Evolutionary conservation across 2,888 invertebrate species (phyloP), one percentile per base, ranked within the genome.

Genomic region (Drosophila prostipennis): DNA sequence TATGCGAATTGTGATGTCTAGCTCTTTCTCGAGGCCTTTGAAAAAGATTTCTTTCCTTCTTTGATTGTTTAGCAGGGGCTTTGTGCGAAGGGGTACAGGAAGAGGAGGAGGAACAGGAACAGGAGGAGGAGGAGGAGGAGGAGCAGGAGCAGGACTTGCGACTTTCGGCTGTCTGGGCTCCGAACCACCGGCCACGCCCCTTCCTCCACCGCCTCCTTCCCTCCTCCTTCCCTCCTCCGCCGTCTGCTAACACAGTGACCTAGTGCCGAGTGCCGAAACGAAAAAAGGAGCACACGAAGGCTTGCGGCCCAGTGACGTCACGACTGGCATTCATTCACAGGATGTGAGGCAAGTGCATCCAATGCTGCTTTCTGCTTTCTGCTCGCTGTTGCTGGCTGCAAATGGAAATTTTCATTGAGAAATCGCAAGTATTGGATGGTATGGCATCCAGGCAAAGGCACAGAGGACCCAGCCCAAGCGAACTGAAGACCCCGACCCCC

Each of bases 241-340:
- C 70, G 83, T 71, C 88, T 90, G 87, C 84, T 91, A 91, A 90
- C 91, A 91, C 90, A 91, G 85, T 91, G 91, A 91, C 91, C 91
- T 90, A 91, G 73, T 84, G 78, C 61, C 88, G 80, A 85, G 43
- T 54, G 57, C 48, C 56, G 53, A 68, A 54, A 49, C n/a, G 45
- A 11, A 14, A 16, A 11, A 5, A 37, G 55, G 40, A 42, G 56
- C 46, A 37, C 56, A 48, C 64, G 74, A 59, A 63, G 57, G 53
- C 69, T 58, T 58, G 26, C n/a, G 16, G 16, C 16, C 32, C 46
- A 32, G 71, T 90, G 91, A 90, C 90, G 90, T 90, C 90, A 90
- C 79, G 67, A 78, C 80, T 89, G 90, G 87, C 90, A 90, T 90
- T 91, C 90, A 90, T 90, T 90, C 90, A 91, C 90, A 89, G 89